Evolutionary conservation across 2,888 invertebrate genomes (phyloP).

Genomic region (Thelaira solivaga): DNA sequence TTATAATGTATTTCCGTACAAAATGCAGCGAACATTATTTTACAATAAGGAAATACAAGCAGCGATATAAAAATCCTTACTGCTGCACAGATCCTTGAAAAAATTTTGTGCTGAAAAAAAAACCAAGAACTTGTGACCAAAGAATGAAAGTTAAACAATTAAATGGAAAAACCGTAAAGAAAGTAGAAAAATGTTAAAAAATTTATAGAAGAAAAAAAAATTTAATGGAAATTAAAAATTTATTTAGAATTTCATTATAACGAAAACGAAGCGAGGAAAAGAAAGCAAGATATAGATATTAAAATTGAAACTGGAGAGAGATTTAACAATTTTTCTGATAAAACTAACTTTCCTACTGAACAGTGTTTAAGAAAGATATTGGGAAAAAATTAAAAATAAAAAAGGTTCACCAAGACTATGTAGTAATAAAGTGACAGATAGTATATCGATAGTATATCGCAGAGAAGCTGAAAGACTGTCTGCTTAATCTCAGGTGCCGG

Average conservation of each 20-base stretch:
- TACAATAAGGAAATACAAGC: slow-evolving; percentile 34
- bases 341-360: no score
- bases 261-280: not conserved
- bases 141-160: slow-evolving; percentile 48
- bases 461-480: no score
- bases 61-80: not conserved
- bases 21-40: slow-evolving; percentile 29
- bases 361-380: not conserved
- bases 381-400: no score
- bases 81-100: slow-evolving; percentile 22
- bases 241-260: not conserved
- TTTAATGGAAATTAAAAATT: not conserved
- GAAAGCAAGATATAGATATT: no score
- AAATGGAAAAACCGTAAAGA: slow-evolving; percentile 36
- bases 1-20: slow-evolving; percentile 33
- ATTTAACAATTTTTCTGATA: no score
- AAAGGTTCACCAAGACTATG: no score
- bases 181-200: slow-evolving; percentile 9
- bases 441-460: no score
- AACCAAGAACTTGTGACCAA: not conserved
- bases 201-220: not conserved
- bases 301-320: no score
- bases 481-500: no score
- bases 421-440: no score
- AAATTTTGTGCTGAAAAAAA: not conserved